These are phyloP conservation scores for Norana najaformis DNA, from an alignment of 2,888 invertebrate genomes.

Conservation along the genomic window DNA sequence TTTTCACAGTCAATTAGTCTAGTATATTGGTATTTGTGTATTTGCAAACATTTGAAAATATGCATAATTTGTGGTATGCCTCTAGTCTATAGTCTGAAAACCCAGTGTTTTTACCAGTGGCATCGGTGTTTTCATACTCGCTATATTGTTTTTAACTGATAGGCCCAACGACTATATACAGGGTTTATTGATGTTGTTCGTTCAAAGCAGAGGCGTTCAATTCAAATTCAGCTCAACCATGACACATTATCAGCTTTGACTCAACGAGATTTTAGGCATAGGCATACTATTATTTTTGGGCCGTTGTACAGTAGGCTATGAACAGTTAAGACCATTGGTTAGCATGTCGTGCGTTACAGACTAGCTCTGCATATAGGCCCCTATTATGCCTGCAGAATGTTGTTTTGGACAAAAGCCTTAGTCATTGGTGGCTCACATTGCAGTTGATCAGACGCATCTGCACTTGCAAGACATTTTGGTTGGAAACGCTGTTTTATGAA, in stretches of 20 bases:
- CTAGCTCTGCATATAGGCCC: neutral
- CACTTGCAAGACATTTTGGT: neutral
- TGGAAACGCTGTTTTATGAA: neutral
- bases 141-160: too few relatives aligned
- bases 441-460: neutral
- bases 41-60: too few relatives aligned
- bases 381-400: too few relatives aligned
- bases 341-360: too few relatives aligned
- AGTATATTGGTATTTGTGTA: too few relatives aligned
- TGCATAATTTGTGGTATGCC: too few relatives aligned
- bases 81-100: too few relatives aligned
- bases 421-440: neutral
- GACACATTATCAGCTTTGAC: neutral
- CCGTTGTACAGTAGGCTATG: neutral
- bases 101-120: too few relatives aligned
- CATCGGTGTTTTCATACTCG: too few relatives aligned
- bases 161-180: neutral
- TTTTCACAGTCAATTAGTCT: too few relatives aligned
- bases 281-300: too few relatives aligned
- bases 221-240: neutral
- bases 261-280: neutral
- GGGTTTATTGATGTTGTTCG: neutral
- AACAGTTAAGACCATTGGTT: neutral
- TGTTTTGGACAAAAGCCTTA: too few relatives aligned
- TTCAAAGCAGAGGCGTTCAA: neutral